phyloP scores from a whole-genome alignment of 2,113 vertebrate species.

The Ptilonorhynchus violaceus region DNA sequence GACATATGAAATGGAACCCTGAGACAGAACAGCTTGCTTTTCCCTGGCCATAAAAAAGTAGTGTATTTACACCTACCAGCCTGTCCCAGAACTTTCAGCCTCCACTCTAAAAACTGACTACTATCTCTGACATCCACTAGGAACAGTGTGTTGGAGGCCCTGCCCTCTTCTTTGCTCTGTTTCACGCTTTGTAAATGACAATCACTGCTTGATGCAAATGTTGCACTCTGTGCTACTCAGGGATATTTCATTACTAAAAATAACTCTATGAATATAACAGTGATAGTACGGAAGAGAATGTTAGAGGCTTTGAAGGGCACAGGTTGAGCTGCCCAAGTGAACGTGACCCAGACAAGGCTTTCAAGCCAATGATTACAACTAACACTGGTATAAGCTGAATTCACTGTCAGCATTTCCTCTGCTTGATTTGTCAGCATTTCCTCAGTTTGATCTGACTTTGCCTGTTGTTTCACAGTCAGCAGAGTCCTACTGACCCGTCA shows the following conservation, averaged over 20 bases:
- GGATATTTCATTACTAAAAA: constrained; percentile 78
- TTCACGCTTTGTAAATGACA: constrained; percentile 79
- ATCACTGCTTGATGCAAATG: constrained; percentile 81
- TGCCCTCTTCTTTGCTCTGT: constrained; percentile 6
- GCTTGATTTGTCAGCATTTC: constrained; percentile 46
- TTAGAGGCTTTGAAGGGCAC: constrained; percentile 64
- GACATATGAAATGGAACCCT: background rate
- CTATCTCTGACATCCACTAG: background rate
- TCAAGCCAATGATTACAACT: constrained; percentile 69
- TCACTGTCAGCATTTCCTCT: constrained; percentile 70
- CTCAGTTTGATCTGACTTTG: background rate
- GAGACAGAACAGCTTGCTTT: constrained; percentile 11
- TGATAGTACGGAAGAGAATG: constrained; percentile 67
- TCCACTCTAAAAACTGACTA: background rate
- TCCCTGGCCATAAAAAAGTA: background rate
- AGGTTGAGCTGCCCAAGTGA: constrained; percentile 55
- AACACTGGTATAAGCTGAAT: constrained; percentile 67
- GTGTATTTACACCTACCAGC: background rate
- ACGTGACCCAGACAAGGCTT: constrained; percentile 90
- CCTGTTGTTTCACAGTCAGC: background rate
- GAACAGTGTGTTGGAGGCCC: background rate
- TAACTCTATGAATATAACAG: constrained; percentile 58
- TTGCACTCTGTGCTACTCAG: constrained; percentile 85
- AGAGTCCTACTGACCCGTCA: background rate
- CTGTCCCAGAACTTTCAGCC: constrained; percentile 4